Conservation (phyloP, 2,113 vertebrate species). For the Thomomys bottae region DNA sequence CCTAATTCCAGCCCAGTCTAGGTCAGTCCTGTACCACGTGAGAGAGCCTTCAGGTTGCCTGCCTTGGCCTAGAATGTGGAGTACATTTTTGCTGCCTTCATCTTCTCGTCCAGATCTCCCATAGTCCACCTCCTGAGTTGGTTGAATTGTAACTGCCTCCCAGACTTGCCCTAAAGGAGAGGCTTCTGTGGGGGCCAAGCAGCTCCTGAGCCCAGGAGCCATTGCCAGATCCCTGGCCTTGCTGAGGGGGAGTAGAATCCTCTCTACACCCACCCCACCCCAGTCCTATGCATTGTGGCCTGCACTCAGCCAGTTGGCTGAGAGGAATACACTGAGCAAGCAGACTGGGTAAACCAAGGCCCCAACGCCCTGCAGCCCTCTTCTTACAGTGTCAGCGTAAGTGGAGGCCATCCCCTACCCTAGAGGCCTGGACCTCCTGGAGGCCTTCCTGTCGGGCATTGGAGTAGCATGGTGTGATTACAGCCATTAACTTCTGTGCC, state of each 20-base stretch:
- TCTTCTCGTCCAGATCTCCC: background rate
- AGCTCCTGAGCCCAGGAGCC: background rate
- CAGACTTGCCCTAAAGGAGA: background rate
- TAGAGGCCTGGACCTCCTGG: background rate
- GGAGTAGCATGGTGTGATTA: rapidly evolving
- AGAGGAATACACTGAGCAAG: too few relatives aligned
- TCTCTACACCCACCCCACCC: too few relatives aligned
- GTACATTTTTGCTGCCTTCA: background rate
- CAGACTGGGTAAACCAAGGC: too few relatives aligned
- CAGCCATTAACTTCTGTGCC: background rate
- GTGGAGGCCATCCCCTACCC: background rate
- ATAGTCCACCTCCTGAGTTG: background rate
- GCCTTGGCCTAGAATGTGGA: background rate
- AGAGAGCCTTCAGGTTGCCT: background rate
- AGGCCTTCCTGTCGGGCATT: background rate
- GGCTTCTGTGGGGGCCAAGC: background rate
- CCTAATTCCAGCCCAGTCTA: background rate
- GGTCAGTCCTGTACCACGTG: background rate
- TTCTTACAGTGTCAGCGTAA: background rate
- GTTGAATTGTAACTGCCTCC: too few relatives aligned
- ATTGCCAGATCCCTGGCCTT: background rate
- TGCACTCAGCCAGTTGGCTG: too few relatives aligned
- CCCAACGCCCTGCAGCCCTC: background rate
- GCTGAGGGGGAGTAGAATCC: background rate
- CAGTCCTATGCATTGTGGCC: too few relatives aligned